Conservation (phyloP, 2,797 vertebrate species). For the Gymnodraco acuticeps region DNA sequence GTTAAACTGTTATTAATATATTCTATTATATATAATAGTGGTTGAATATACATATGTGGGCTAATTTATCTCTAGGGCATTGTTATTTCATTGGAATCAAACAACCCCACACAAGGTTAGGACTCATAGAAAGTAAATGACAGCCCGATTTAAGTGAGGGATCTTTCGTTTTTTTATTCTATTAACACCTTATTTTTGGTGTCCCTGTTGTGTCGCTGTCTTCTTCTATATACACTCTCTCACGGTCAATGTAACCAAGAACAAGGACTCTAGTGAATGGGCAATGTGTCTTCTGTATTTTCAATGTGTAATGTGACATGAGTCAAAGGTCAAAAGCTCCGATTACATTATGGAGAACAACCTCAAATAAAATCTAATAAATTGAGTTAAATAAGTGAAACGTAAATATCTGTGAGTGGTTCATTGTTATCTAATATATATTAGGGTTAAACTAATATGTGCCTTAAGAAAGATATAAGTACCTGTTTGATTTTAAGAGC, state of each 20-base stretch:
- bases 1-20: not conserved
- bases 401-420: not conserved
- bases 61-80: not conserved
- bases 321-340: not conserved
- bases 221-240: not conserved
- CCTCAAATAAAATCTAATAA: not conserved
- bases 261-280: not conserved
- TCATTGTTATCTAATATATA: not conserved
- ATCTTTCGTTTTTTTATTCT: slow-evolving; percentile 16
- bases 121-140: not conserved
- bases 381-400: not conserved
- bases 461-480: not conserved
- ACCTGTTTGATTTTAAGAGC: not conserved
- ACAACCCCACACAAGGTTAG: not conserved
- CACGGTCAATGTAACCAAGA: not conserved
- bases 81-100: not conserved
- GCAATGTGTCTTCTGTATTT: not conserved
- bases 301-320: not conserved
- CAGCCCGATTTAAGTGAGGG: slow-evolving; percentile 1
- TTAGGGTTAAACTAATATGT: not conserved
- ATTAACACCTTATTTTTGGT: slow-evolving; percentile 1
- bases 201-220: not conserved
- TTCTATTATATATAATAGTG: not conserved
- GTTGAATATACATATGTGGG: not conserved
- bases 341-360: not conserved